These are phyloP conservation scores for Cyprinodon tularosa DNA, from an alignment of 2,113 vertebrate genomes.

Conservation along the genomic window DNA sequence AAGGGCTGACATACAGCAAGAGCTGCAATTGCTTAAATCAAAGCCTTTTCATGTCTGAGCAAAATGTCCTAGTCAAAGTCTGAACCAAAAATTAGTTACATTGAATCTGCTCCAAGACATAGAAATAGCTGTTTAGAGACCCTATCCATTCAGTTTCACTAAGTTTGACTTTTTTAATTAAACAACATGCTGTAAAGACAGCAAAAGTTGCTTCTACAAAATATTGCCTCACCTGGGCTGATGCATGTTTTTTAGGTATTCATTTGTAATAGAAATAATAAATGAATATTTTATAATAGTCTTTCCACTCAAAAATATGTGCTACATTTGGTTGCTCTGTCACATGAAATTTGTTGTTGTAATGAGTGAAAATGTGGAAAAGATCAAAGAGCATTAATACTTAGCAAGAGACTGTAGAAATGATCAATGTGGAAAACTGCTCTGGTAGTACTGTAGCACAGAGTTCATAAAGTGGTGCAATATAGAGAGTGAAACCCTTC, in stretches of 20 bases:
- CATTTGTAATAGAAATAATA: background rate
- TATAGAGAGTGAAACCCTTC: slow-evolving; percentile 34
- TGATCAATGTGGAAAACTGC: slow-evolving; percentile 33
- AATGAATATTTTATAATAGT: background rate
- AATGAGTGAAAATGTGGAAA: too few species aligned
- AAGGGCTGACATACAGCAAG: background rate
- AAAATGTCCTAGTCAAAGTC: background rate
- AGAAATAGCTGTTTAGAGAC: too few species aligned
- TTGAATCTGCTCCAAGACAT: background rate
- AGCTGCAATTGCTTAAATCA: background rate
- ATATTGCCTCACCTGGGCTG: too few species aligned
- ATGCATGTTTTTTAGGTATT: too few species aligned
- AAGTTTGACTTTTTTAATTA: too few species aligned
- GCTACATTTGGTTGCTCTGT: too few species aligned
- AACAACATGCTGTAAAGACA: too few species aligned
- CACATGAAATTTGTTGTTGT: too few species aligned
- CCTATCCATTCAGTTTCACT: too few species aligned
- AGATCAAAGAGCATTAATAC: background rate
- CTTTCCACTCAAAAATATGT: too few species aligned
- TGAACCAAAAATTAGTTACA: background rate
- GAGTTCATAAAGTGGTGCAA: slow-evolving; percentile 62
- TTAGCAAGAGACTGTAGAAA: slow-evolving; percentile 10
- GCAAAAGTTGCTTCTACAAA: too few species aligned
- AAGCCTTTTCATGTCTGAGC: too few species aligned
- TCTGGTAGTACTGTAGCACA: slow-evolving; percentile 59